These are phyloP conservation scores for Tetragonisca angustula DNA, from an alignment of 2,888 invertebrate species.

Conservation along the genomic window DNA sequence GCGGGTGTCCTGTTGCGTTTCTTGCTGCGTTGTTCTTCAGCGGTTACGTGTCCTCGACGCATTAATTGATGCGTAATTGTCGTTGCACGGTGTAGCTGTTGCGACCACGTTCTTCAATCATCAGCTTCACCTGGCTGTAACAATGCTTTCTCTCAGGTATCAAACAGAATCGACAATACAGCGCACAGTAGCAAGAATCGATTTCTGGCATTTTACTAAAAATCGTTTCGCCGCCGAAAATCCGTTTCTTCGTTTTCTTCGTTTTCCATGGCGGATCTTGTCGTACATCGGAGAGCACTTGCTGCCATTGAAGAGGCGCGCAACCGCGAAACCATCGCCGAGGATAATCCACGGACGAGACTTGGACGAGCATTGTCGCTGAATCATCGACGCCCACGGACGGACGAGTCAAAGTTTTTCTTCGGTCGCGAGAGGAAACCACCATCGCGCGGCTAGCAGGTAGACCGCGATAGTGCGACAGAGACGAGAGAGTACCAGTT, in stretches of 20 bases:
- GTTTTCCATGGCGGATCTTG: neutral
- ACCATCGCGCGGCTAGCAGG: neutral
- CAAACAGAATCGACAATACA: neutral
- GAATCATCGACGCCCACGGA: conserved; percentile 61
- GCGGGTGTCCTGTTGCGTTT: neutral
- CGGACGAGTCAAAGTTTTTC: conserved; percentile 42
- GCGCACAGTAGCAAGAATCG: neutral
- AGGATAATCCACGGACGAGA: conserved; percentile 34
- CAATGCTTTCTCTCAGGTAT: neutral
- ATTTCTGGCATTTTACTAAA: neutral
- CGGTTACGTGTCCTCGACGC: neutral
- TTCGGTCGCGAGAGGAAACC: conserved; percentile 13
- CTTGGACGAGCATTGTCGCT: conserved; percentile 34
- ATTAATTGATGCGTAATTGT: conserved; percentile 12
- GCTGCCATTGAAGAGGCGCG: conserved; percentile 37
- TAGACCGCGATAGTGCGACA: conserved; percentile 13
- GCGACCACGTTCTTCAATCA: neutral
- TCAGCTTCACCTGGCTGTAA: conserved; percentile 4
- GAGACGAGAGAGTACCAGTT: conserved; percentile 31
- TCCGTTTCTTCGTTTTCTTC: neutral
- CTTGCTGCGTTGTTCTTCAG: neutral
- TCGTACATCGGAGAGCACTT: conserved; percentile 8
- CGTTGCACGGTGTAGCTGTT: neutral
- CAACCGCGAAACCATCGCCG: conserved; percentile 47
- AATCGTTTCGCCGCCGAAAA: neutral